Base-by-base conservation (phyloP, 2,113 vertebrate species). In the Macrotis lagotis region DNA sequence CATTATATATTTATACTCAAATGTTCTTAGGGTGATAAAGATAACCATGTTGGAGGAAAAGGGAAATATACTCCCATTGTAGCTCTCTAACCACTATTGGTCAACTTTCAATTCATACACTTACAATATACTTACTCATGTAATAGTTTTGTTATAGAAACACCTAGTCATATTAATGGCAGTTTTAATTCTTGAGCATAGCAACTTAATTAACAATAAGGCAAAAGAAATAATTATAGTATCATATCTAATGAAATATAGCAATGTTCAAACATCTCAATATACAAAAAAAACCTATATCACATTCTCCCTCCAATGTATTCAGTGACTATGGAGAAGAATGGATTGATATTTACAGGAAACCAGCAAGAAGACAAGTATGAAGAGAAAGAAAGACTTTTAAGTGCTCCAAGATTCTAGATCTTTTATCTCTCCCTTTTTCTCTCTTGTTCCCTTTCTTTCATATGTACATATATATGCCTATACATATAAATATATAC, bases 351-450 rank as follows among this genome's bases (percentile, higher is more conserved):
- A n/a, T 66, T 66, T 37, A 66, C 14, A 66, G 12, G 12, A 74
- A n/a, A 74, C 12, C 6, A n/a, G 31, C 5, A 83, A 6, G 37
- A 5, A 83, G 22, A 11, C 5, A 44, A 83, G 28, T 37, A 12
- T 5, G 66, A n/a, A 44, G 37, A 5, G n/a, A 1, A 0, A 4
- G n/a, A 2, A 11, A n/a, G 16, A 0, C 16, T 1, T 83, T 83
- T 83, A 19, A 83, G 19, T 83, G 44, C 5, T 28, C n/a, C 37
- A 83, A 83, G 16, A 5, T 4, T n/a, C 55, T 66, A 11, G 14
- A 31, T 31, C 55, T 59, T 4, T 22, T 37, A 4, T 74, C 37
- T 74, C 16, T 44, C 37, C 7, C 6, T 6, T 14, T n/a, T 5
- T 66, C 59, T n/a, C 37, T 16, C 14, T 14, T 16, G 4, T 4